These are phyloP conservation scores for Leptodactylus fallax DNA, from an alignment of 2,797 vertebrate genomes.

Conservation along the genomic window DNA sequence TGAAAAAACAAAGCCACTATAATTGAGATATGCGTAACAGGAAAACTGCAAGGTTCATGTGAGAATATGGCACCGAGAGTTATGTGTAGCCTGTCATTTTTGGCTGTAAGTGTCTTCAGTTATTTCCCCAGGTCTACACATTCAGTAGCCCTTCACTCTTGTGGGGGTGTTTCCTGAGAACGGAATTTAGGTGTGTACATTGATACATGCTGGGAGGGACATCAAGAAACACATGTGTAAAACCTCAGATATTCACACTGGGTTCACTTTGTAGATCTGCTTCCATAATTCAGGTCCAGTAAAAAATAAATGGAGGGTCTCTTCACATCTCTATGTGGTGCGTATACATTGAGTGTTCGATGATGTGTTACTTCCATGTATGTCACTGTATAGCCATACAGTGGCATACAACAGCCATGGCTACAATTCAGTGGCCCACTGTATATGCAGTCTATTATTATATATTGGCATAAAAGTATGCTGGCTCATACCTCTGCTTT, in stretches of 20 bases:
- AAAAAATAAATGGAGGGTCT: too few relatives aligned
- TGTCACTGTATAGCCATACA: too few relatives aligned
- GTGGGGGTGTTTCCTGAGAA: slow-evolving; percentile 19
- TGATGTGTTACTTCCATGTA: too few relatives aligned
- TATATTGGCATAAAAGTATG: too few relatives aligned
- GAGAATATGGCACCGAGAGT: background rate
- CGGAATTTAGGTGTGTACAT: slow-evolving; percentile 20
- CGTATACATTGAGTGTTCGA: too few relatives aligned
- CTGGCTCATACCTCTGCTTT: too few relatives aligned
- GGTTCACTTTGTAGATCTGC: background rate
- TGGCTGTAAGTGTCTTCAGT: background rate
- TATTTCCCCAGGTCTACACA: background rate
- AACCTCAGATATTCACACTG: slow-evolving; percentile 24
- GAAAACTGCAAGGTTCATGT: background rate
- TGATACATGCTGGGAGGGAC: slow-evolving; percentile 17
- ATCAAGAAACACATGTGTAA: slow-evolving; percentile 11
- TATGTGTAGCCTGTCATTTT: background rate
- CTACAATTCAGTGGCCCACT: too few relatives aligned
- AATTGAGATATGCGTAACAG: background rate
- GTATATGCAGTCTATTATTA: too few relatives aligned
- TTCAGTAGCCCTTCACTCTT: background rate
- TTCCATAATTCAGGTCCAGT: background rate
- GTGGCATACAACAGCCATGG: too few relatives aligned
- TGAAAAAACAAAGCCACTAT: background rate
- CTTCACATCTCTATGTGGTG: too few relatives aligned